Evolutionary conservation across 2,888 invertebrate genomes (phyloP), one percentile per base, ranked within the genome.

Genomic region (Lasioglossum zephyrum): DNA sequence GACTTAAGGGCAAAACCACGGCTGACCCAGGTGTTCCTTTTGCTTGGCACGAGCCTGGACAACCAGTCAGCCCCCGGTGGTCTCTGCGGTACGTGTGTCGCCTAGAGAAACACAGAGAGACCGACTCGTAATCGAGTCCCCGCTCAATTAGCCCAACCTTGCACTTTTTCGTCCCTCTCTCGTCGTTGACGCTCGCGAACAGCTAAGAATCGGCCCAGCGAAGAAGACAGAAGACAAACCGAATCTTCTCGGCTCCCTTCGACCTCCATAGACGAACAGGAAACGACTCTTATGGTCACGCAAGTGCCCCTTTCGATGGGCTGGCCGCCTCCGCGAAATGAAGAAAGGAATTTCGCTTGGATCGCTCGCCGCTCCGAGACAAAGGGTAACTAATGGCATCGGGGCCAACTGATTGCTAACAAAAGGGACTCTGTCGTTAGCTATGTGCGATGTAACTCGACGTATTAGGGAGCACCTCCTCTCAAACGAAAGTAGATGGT

Each of bases 41-140:
- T 87, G 87, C 90, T 89, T 88, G 84, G 88, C 87, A 87, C 81
- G 86, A 47, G 72, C 73, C 75, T 74, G 76, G 79, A 69, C 79
- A 86, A 84, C 73, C 83, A 85, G 90, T 89, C 87, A 84, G 81
- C 85, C 79, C 81, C 74, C 73, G 85, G 84, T 84, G 81, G 87
- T 85, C 78, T 81, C 78, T 78, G 87, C 81, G 88, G 90, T 92
- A 93, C 93, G 93, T 93, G 93, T 92, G 90, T 90, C 87, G 93
- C 92, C 91, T 93, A 83, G 90, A 92, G 92, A 93, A 94, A 93
- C 91, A 93, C 88, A 77, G 63, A 76, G 57, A 85, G 83, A 84
- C 88, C 86, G 82, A 88, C 90, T 91, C 91, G 93, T 93, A 94
- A 94, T 94, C 93, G 93, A 94, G 93, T 94, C 93, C 91, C 93